Percentiles rank a stretch among this genome's conserved stretches.
Conservation (phyloP, 2,113 vertebrate genomes). For the Melospiza georgiana region DNA sequence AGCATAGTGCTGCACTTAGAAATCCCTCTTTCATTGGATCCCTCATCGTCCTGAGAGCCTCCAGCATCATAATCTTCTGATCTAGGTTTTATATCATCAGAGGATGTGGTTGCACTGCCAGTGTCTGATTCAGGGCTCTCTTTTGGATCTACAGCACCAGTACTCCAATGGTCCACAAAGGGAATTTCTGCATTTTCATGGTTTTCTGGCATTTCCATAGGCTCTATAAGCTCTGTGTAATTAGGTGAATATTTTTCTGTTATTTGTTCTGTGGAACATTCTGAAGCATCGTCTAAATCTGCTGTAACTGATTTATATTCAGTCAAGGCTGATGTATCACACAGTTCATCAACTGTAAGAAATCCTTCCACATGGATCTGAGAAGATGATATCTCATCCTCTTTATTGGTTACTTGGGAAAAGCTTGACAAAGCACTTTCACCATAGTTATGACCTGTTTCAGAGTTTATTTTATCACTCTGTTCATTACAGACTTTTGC, state of each 20-base stretch:
- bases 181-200: slow-evolving; percentile 78
- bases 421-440: slow-evolving; percentile 12
- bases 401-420: slow-evolving; percentile 30
- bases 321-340: slow-evolving; percentile 19
- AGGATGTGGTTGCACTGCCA: slow-evolving; percentile 92
- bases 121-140: slow-evolving; percentile 93
- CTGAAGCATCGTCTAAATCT: slow-evolving; percentile 59
- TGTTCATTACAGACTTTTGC: background rate
- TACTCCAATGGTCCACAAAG: slow-evolving; percentile 82
- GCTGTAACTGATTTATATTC: slow-evolving; percentile 28
- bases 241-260: slow-evolving; percentile 73
- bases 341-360: slow-evolving; percentile 38
- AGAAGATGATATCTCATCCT: slow-evolving; percentile 16
- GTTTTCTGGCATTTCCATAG: slow-evolving; percentile 76
- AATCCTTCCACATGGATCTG: slow-evolving; percentile 5
- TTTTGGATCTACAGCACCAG: slow-evolving; percentile 75
- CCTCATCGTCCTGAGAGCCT: slow-evolving; percentile 97
- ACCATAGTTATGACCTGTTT: background rate
- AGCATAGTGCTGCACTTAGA: slow-evolving; percentile 95
- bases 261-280: slow-evolving; percentile 63
- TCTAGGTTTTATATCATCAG: slow-evolving; percentile 96
- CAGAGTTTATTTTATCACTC: background rate
- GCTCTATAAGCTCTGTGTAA: slow-evolving; percentile 74
- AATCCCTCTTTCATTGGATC: slow-evolving; percentile 88
- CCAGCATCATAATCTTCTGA: slow-evolving; percentile 98